phyloP scores from a whole-genome alignment of 2,113 vertebrate genomes.

The Pholis gunnellus region DNA sequence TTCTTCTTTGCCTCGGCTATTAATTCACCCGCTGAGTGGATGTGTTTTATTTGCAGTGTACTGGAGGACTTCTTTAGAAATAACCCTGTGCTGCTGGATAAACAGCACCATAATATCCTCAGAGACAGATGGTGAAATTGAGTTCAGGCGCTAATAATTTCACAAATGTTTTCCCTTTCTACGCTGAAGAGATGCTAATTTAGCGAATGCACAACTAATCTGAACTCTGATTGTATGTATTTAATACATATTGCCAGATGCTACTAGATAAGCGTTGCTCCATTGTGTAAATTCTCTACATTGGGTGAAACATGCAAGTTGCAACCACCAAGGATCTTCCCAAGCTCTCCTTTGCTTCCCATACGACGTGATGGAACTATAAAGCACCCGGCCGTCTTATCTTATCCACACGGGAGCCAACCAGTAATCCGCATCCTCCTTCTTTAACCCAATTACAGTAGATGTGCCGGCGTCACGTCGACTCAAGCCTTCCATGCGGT shows the following conservation, averaged over 20 bases:
- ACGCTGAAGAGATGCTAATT: neutral
- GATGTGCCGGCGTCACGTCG: too few species aligned
- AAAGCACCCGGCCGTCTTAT: neutral
- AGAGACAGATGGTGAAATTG: neutral
- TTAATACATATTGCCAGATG: neutral
- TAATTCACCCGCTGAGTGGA: neutral
- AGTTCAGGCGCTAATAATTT: neutral
- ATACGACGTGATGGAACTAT: neutral
- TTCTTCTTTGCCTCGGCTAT: neutral
- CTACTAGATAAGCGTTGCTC: neutral
- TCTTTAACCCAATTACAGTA: conserved; percentile 8
- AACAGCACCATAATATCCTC: neutral
- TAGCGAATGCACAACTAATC: neutral
- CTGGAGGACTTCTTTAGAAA: neutral
- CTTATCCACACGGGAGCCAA: conserved; percentile 9
- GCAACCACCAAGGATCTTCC: neutral
- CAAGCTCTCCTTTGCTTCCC: neutral
- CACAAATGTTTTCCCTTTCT: neutral
- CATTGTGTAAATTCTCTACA: neutral
- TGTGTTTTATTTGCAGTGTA: neutral
- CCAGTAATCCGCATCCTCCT: conserved; percentile 24
- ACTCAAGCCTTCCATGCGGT: neutral
- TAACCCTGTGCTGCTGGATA: neutral
- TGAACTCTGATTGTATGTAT: neutral
- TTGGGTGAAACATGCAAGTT: neutral